Evolutionary conservation across 2,113 vertebrate genomes (phyloP).

Genomic region (Dicaeum eximium): DNA sequence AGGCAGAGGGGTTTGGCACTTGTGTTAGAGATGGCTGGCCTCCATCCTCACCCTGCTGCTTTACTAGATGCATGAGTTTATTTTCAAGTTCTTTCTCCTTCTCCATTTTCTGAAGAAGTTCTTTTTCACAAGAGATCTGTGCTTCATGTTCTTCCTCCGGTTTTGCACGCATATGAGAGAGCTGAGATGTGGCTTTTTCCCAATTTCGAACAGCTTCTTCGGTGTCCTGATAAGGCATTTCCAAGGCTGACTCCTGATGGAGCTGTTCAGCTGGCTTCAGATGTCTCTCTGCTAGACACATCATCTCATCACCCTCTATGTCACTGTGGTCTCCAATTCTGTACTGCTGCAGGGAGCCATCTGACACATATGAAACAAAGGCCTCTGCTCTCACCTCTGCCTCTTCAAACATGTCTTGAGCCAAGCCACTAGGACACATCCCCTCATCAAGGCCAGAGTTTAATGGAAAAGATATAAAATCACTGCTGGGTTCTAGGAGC

Average conservation of each 20-base stretch:
- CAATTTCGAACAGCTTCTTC: conserved; percentile 72
- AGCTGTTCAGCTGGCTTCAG: conserved; percentile 71
- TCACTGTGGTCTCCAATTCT: neutral
- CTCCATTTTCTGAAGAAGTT: neutral
- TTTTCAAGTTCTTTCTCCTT: conserved; percentile 20
- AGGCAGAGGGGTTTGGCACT: neutral
- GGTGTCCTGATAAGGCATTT: conserved; percentile 56
- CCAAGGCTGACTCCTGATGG: conserved; percentile 65
- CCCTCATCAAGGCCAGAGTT: neutral
- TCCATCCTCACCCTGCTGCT: conserved; percentile 28
- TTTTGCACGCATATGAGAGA: conserved; percentile 40
- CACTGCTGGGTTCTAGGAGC: conserved; percentile 59
- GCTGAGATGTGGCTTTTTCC: conserved; percentile 60
- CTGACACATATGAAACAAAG: neutral
- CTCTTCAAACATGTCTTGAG: neutral
- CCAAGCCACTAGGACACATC: neutral
- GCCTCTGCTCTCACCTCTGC: neutral
- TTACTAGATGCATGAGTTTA: neutral
- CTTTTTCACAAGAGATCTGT: neutral
- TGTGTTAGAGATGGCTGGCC: neutral
- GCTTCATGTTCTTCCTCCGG: conserved; percentile 28
- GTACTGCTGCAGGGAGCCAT: conserved; percentile 3
- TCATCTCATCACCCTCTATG: conserved; percentile 38
- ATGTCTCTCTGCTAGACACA: conserved; percentile 67
- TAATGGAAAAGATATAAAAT: neutral